Base-by-base conservation (phyloP, 2,113 vertebrate species). In the Tychaedon coryphoeus region DNA sequence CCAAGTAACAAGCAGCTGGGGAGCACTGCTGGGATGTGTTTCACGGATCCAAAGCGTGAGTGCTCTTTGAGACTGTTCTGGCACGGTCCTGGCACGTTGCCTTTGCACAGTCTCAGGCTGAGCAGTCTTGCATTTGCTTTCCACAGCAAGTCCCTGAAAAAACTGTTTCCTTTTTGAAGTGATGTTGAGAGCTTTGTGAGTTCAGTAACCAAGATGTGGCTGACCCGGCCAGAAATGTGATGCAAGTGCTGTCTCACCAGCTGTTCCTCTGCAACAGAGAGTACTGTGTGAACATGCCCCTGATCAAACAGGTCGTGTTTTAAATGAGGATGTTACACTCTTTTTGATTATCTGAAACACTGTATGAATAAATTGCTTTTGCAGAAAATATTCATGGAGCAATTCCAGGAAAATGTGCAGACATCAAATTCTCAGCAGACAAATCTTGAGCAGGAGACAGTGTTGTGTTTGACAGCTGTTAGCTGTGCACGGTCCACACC, bases 1-100 rank as follows among this genome's bases (percentile, higher is more conserved):
- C 8, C 10, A 13, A 28, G 45, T 43, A 19, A 4, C 17, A 28
- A 40, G 38, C n/a, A 57, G 45, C 57, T 50, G 56, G 48, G 38
- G 34, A 75, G 73, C 19, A 2, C 48, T 38, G 34, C 48, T 2
- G 8, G 48, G 47, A 19, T n/a, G 29, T 1, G 0, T 62, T 51
- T 79, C 19, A 53, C 0, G 0, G 51, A 6, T 48, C 38, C 3
- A 1, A 38, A 67, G 34, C 0, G 0, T 9, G 25, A 89, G 61
- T 17, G 15, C 34, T 42, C 19, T 19, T 34, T n/a, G 43, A 65
- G 43, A 23, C 25, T 65, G 0, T 14, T 75, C 58, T 72, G 54
- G n/a, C 33, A 9, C 0, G 0, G 12, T 58, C 47, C 58, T 42
- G 61, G 56, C 6, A 8, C 24, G 22, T 51, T 16, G 12, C 61